These are phyloP conservation scores for Ceratosolen fusciceps DNA, from an alignment of 1,140 invertebrate species.

Conservation along the genomic window DNA sequence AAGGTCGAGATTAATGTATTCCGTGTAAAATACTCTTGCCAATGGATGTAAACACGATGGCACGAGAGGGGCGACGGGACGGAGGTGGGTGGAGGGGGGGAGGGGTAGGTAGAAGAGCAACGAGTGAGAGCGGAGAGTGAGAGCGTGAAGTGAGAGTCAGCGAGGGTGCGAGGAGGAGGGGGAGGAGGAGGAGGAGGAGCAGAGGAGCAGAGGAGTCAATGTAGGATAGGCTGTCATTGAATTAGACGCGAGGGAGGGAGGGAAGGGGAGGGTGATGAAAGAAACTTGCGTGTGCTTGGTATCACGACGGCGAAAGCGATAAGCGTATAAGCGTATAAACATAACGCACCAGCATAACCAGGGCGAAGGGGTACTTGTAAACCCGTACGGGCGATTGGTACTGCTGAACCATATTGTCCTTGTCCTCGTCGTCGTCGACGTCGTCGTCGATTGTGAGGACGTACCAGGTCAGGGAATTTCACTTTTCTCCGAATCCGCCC, in stretches of 20 bases:
- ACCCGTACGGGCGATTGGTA: conserved; percentile 96
- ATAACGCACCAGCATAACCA: conserved; percentile 94
- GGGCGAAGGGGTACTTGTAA: conserved; percentile 96
- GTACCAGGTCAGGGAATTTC: background rate
- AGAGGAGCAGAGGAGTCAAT: no score
- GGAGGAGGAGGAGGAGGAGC: no score
- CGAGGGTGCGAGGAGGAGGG: no score
- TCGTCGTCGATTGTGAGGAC: no score
- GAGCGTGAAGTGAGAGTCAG: no score
- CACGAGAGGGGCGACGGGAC: no score
- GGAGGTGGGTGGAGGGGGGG: no score
- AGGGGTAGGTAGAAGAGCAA: no score
- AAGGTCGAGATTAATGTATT: background rate
- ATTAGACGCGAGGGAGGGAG: background rate
- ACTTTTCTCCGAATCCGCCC: background rate
- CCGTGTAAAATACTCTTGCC: background rate
- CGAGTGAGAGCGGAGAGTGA: no score
- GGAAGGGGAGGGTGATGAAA: background rate
- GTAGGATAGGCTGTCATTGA: background rate
- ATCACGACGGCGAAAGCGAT: background rate
- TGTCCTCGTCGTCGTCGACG: no score
- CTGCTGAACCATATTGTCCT: conserved; percentile 90
- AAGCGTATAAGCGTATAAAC: no score
- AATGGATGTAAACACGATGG: background rate
- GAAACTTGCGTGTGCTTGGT: background rate